Conservation (phyloP, 2,113 vertebrate species). For the Phalacrocorax aristotelis region DNA sequence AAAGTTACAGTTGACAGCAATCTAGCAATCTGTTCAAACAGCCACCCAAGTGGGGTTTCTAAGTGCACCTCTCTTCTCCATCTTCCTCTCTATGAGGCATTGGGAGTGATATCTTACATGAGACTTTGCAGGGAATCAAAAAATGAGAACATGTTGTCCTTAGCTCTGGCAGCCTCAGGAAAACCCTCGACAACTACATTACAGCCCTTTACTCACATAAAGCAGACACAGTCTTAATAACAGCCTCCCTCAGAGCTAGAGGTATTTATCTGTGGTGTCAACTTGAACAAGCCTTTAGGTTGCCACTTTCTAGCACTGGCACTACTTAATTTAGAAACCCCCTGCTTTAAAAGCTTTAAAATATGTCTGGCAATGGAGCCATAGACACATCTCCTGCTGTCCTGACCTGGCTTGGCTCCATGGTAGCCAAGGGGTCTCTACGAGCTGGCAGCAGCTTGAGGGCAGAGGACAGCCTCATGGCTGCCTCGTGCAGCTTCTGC, state of each 20-base stretch:
- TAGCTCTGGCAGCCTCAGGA: not conserved
- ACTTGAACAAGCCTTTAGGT: not conserved
- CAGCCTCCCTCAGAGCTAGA: not conserved
- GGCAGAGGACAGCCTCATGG: not conserved
- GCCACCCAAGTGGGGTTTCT: not conserved
- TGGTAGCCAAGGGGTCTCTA: rapidly evolving
- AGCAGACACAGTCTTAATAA: not conserved
- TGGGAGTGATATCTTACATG: not conserved
- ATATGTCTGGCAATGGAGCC: not conserved
- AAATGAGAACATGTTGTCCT: not conserved
- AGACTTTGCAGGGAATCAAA: not conserved
- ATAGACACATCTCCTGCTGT: rapidly evolving
- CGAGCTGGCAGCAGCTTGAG: not conserved
- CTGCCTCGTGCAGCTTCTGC: not conserved
- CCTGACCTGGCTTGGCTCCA: not conserved
- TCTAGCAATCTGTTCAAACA: not conserved
- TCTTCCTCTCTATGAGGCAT: not conserved
- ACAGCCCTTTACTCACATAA: not conserved
- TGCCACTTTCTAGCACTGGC: not conserved
- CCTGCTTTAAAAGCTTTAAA: not conserved
- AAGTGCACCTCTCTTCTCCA: not conserved
- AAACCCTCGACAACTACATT: not conserved
- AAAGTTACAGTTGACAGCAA: not conserved
- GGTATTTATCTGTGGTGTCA: not conserved
- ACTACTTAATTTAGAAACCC: not conserved